Evolutionary conservation across 2,888 invertebrate genomes (phyloP), one percentile per base, ranked within the genome.

Genomic region (Macrophya annulata): DNA sequence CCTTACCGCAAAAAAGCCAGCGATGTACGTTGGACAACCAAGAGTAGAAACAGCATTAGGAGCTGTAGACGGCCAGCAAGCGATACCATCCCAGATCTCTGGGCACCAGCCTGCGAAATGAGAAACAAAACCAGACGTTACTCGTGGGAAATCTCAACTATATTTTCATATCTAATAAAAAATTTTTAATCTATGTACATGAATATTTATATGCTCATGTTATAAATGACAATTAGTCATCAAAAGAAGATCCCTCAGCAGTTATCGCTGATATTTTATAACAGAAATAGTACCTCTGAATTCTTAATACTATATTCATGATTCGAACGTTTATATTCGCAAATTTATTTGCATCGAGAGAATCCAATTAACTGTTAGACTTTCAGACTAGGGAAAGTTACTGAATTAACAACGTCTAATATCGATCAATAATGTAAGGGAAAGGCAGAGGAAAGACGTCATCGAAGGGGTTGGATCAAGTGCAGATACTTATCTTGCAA

Each of bases 1-100:
- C 17, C 76, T 76, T 59, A 79, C 79, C 55, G 79, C 10, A 40
- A n/a, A n/a, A 86, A 95, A 95, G 86, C 95, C 95, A 55, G 93
- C 92, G 77, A 96, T 93, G 89, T 95, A 95, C 71, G 91, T 90
- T 0, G 95, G 95, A 89, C 96, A 96, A 1, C 92, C 88, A 71
- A 92, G 91, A 25, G 92, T 90, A 10, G 94, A 93, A 79, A 93
- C 87, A 17, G 93, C 93, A 37, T 94, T 94, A 2, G 95, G 93
- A 25, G 93, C 89, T 0, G 95, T 94, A 43, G 94, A 92, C 1
- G 94, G 94, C 96, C 96, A 96, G 89, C 96, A 96, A 25, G 94
- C 88, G 85, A 95, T 94, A 1, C 93, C 91, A 88, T 96, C 96
- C 94, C 95, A 96, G 72, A 93, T 93, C 83, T 94, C 92, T 0